phyloP scores from a whole-genome alignment of 2,888 invertebrate genomes.

The Drosophila ustulata region DNA sequence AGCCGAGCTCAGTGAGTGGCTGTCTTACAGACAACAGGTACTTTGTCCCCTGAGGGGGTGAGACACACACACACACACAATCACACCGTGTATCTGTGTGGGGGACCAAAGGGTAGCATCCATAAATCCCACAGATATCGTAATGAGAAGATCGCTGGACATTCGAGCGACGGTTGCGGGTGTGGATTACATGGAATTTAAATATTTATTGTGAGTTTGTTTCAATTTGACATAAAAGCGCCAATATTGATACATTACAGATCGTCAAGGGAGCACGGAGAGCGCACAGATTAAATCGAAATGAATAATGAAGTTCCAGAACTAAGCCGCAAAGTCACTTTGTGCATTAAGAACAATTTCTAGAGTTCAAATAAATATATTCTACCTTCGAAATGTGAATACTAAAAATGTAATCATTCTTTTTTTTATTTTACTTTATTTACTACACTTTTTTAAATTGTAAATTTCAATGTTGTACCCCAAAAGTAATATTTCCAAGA shows the following conservation, averaged over 20 bases:
- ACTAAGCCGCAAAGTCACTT: background rate
- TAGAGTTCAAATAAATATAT: no score
- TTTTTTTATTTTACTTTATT: no score
- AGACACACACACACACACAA: background rate
- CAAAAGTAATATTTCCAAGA: no score
- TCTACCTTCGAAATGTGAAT: no score
- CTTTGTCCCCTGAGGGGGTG: slow-evolving; percentile 45
- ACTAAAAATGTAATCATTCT: no score
- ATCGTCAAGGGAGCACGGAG: slow-evolving; percentile 15
- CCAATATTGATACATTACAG: slow-evolving; percentile 64
- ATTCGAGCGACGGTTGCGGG: slow-evolving; percentile 33
- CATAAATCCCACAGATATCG: slow-evolving; percentile 71
- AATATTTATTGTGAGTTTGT: slow-evolving; percentile 62
- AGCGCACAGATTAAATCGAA: slow-evolving; percentile 1
- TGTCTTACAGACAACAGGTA: slow-evolving; percentile 62
- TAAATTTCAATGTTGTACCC: no score
- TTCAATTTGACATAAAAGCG: slow-evolving; percentile 67
- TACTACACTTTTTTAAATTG: no score
- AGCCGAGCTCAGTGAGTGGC: slow-evolving; percentile 23
- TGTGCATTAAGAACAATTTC: background rate
- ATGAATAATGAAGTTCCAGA: slow-evolving; percentile 42
- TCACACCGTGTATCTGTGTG: background rate
- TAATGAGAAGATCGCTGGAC: slow-evolving; percentile 54
- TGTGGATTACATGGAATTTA: slow-evolving; percentile 66
- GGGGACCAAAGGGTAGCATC: slow-evolving; percentile 42